Percentiles rank a stretch among this genome's conserved stretches.
These are phyloP conservation scores for Drosophila baimaii DNA, from an alignment of 1,140 invertebrate species.

Conservation along the genomic window DNA sequence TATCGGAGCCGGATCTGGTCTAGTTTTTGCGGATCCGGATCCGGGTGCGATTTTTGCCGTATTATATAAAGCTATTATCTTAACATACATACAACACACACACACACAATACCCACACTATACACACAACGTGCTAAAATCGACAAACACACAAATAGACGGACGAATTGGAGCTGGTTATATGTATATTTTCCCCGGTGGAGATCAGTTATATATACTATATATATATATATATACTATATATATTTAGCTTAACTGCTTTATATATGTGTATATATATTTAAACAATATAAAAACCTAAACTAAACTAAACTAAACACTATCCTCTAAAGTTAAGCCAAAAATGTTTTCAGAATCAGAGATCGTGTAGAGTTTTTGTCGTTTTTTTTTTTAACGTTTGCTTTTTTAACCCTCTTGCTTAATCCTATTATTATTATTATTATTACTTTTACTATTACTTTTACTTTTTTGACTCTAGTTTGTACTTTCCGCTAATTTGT, in stretches of 20 bases:
- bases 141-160: slow-evolving; percentile 5
- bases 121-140: background rate
- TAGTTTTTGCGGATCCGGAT: slow-evolving; percentile 5
- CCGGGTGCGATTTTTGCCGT: slow-evolving; percentile 30
- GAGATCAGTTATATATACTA: slow-evolving; percentile 32
- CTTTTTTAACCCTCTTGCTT: slow-evolving; percentile 11
- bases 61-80: slow-evolving; percentile 73
- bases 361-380: background rate
- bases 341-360: slow-evolving; percentile 20
- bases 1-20: slow-evolving; percentile 15
- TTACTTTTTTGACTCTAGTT: slow-evolving; percentile 14
- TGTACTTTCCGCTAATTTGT: slow-evolving; percentile 1
- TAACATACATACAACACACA: slow-evolving; percentile 41
- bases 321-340: slow-evolving; percentile 16
- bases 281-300: slow-evolving; percentile 14
- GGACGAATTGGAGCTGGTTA: slow-evolving; percentile 23
- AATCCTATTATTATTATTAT: slow-evolving; percentile 21
- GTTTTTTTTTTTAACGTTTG: background rate
- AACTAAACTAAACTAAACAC: slow-evolving; percentile 4
- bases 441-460: slow-evolving; percentile 2
- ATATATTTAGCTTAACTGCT: slow-evolving; percentile 20
- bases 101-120: slow-evolving; percentile 15
- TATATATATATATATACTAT: background rate
- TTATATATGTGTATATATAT: slow-evolving; percentile 1
- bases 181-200: slow-evolving; percentile 44